Base-by-base conservation (phyloP, 2,797 vertebrate genomes). In the Diplodus puntazzo region DNA sequence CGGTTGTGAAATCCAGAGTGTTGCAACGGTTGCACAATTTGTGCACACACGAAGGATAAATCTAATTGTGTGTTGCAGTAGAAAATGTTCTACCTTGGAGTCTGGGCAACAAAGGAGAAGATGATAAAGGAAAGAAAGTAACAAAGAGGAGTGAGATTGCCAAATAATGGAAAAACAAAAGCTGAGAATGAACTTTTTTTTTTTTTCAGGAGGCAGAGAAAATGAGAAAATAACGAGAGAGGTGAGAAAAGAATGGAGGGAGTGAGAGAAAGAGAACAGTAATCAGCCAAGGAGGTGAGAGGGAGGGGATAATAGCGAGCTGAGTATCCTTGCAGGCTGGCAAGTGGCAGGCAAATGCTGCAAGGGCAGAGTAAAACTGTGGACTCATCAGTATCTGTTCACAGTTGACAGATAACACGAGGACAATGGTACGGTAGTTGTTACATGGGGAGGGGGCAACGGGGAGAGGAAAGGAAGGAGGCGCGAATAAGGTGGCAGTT, bases 351-450 rank as follows among this genome's bases (percentile, higher is more conserved):
- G 89, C 82, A 84, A 85, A 86, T 87, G 87, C 88, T 84, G 87
- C 89, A 86, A 90, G 89, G 90, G 80, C 85, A 89, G 82, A 83
- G 82, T 11, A 77, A 90, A 92, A 91, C 42, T 89, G 89, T 89
- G 80, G 88, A 93, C 80, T 94, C 93, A 93, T 92, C 92, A 90
- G 74, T 85, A 90, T 90, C 75, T 90, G 77, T 89, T 88, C 89
- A 87, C 88, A 88, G 86, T 69, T 90, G 89, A 91, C 75, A 91
- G 92, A 91, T 92, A 92, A 89, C 82, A 83, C 77, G 1, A 60
- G 86, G 87, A 91, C 88, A 87, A 90, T 71, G 73, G 78, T 73
- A 66, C 59, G 71, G 74, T 52, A 69, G 76, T 48, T 72, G 52
- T 80, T 85, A 86, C 61, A 46, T 79, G 11, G 34, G 57, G 62